Evolutionary conservation across 2,797 vertebrate genomes (phyloP), one percentile per base, ranked within the genome.

Genomic region (Spinus olivaceus): DNA sequence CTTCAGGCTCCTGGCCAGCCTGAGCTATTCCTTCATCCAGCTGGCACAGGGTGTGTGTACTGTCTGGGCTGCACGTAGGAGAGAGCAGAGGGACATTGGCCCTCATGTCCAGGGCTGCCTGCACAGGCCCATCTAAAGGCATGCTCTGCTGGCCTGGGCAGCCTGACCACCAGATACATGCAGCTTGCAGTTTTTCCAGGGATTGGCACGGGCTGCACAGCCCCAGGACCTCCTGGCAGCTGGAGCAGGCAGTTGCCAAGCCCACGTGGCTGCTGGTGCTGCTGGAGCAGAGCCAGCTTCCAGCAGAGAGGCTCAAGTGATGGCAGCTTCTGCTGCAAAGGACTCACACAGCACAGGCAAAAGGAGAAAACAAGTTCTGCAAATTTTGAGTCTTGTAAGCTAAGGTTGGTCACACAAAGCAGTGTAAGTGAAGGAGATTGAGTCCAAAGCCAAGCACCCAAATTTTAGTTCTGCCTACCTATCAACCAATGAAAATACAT

Each of bases 81-180:
- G 74, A 76, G 28, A 65, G 39, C 88, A 88, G 70, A 70, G 71
- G 44, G 56, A 72, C 37, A 0, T 7, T 23, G 50, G 33, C 49
- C 37, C 56, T 56, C 35, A 1, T 9, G 2, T 25, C 76, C 60
- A 50, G 16, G 20, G 56, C 46, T 32, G 50, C 37, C 80, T 65
- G 70, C 39, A 18, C 12, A 51, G 54, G 35, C 41, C 83, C 73
- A 14, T 54, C 69, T 69, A 12, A 81, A 92, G 61, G 53, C 49
- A 19, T 22, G 27, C 53, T 2, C 72, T 35, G 53, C 20, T 54
- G 35, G 23, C 54, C 59, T 50, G 27, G 71, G 57, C 24, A 94
- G 10, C 73, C 23, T 6, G 5, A n/a, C 50, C 60, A 32, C 23
- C 70, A 65, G 41, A 12, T 8, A 24, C 1, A 37, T 0, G 0